Conservation (phyloP, 92 coral and sea anemone species). For the Isaurus tuberculatus region DNA sequence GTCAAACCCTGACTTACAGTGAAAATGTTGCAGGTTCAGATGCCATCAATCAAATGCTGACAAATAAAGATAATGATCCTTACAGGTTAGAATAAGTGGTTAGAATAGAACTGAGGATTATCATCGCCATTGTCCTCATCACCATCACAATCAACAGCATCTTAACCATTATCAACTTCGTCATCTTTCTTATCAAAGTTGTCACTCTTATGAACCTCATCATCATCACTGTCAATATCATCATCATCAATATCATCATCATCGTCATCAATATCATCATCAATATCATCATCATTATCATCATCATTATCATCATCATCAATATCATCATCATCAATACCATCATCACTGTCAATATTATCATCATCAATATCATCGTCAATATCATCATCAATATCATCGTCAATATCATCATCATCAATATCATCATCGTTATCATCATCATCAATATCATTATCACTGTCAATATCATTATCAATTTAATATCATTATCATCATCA, state of each 20-base stretch:
- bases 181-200: too few relatives aligned
- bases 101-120: too few relatives aligned
- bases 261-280: background rate
- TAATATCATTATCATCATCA: background rate
- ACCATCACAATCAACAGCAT: too few relatives aligned
- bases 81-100: slow-evolving; percentile 61
- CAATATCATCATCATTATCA: background rate
- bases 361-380: too few relatives aligned
- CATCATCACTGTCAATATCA: background rate
- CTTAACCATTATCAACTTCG: too few relatives aligned
- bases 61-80: slow-evolving; percentile 66
- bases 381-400: too few relatives aligned
- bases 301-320: too few relatives aligned
- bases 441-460: background rate
- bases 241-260: background rate
- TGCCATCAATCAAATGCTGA: slow-evolving; percentile 70
- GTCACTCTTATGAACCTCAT: background rate
- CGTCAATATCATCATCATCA: background rate
- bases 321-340: too few relatives aligned
- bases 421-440: background rate
- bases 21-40: slow-evolving; percentile 60
- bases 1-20: background rate
- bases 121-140: too few relatives aligned
- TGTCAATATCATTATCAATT: background rate
- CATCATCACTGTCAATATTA: too few relatives aligned